Evolutionary conservation across 1,140 invertebrate genomes (phyloP), one percentile per base, ranked within the genome.

Genomic region (Oedothorax gibbosus): DNA sequence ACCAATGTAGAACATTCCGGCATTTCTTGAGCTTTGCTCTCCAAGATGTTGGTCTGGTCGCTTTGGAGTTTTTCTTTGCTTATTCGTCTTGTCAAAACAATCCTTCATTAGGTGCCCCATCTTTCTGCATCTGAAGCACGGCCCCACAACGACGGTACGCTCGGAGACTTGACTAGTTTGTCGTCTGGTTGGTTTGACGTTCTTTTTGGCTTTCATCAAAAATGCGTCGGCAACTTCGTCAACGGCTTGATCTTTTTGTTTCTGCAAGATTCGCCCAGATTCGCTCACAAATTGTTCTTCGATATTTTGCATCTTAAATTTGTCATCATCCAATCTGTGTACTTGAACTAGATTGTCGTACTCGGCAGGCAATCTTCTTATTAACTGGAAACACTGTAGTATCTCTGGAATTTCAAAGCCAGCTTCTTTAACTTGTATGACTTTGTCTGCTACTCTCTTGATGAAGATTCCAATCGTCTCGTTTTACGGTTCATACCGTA

Each of bases 321-420:
- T 21, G 10, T 68, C 65, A 6, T 68, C 9, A 18, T 68, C 10
- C 8, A 15, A 11, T n/a, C 65, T 15, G 65, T 68, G 8, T 11
- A 21, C 11, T 21, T 68, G 65, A 11, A 68, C 65, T 21, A 68
- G 20, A 21, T 68, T 68, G 10, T 68, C 65, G 20, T 68, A 68
- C 10, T 68, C 65, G 11, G 14, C 14, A 15, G 65, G 65, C 65
- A 68, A 21, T 11, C 21, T 11, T 10, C 65, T 15, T n/a, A 68
- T 68, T 21, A 68, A 11, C 20, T 68, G 65, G 20, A 68, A 68
- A 68, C 65, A 68, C 20, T 18, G 11, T 11, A 68, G 20, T 15
- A 68, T 68, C 20, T 15, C 14, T 2, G 65, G 65, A 15, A 68
- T 68, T 21, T 68, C 20, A 21, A 68, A 68, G 11, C 65, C 65